These are phyloP conservation scores for Stegastes partitus DNA, from an alignment of 2,113 vertebrate genomes.

Conservation along the genomic window DNA sequence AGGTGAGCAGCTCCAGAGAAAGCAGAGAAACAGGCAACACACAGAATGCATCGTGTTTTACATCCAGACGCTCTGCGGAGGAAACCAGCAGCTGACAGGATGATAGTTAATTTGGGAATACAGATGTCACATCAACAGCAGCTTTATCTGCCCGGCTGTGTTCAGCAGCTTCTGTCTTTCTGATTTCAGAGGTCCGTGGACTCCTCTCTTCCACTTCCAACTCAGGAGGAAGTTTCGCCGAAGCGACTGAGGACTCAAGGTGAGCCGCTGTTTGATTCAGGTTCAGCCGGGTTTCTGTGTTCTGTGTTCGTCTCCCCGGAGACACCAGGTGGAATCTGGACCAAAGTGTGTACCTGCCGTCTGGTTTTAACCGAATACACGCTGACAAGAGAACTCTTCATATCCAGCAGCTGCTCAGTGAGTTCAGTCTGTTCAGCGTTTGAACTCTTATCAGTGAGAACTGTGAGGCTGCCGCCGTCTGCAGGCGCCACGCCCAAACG, in stretches of 20 bases:
- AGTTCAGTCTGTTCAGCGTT: background rate
- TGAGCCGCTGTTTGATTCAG: slow-evolving; percentile 57
- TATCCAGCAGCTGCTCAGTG: background rate
- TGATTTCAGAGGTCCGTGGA: slow-evolving; percentile 70
- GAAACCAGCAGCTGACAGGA: slow-evolving; percentile 29
- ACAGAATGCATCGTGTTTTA: slow-evolving; percentile 22
- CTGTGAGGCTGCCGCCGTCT: slow-evolving; percentile 32
- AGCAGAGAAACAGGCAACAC: slow-evolving; percentile 24
- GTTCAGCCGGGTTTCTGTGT: slow-evolving; percentile 54
- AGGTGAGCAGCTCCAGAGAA: slow-evolving; percentile 54
- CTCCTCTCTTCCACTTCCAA: slow-evolving; percentile 68
- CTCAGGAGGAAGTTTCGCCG: slow-evolving; percentile 73
- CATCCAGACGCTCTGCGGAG: slow-evolving; percentile 25
- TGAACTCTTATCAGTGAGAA: slow-evolving; percentile 15
- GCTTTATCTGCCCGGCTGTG: background rate
- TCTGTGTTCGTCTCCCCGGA: slow-evolving; percentile 68
- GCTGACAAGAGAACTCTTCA: background rate
- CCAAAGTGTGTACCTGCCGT: slow-evolving; percentile 26
- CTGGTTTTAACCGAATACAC: slow-evolving; percentile 31
- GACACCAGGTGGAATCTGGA: slow-evolving; percentile 13
- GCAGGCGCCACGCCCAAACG: slow-evolving; percentile 46
- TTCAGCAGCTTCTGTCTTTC: slow-evolving; percentile 17
- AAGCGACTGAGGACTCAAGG: slow-evolving; percentile 82
- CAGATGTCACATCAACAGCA: slow-evolving; percentile 21
- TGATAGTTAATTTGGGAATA: slow-evolving; percentile 17